Conservation (phyloP, 2,888 invertebrate species). For the Mimachlamys varia region DNA sequence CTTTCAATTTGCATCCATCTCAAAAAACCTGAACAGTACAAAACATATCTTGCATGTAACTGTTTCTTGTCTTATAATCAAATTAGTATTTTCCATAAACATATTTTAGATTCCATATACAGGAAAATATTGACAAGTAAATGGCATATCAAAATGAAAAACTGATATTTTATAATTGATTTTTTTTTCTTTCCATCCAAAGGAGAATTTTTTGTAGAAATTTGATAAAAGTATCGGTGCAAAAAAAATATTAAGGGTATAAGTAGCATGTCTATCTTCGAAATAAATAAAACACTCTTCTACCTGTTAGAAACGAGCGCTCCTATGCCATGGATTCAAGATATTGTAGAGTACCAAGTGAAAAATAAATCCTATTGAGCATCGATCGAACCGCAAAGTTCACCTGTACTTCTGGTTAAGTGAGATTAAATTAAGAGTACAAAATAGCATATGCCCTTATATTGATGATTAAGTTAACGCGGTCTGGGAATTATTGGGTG, state of each 20-base stretch:
- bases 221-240: too few species aligned
- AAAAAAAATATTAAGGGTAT: neutral
- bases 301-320: neutral
- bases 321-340: neutral
- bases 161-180: too few species aligned
- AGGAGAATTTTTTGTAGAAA: too few species aligned
- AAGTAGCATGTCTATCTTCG: neutral
- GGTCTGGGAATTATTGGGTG: neutral
- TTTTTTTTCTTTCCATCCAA: too few species aligned
- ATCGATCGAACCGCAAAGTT: neutral
- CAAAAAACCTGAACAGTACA: too few species aligned
- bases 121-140: too few species aligned
- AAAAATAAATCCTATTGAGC: neutral
- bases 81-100: too few species aligned
- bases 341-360: neutral
- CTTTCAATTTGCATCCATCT: too few species aligned
- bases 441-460: conserved; percentile 9
- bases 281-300: neutral
- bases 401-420: neutral
- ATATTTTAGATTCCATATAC: too few species aligned
- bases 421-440: conserved; percentile 33
- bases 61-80: too few species aligned
- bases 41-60: too few species aligned
- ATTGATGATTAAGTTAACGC: conserved; percentile 18
- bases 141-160: too few species aligned